phyloP scores from a whole-genome alignment of 2,113 vertebrate species.

The Artemisiospiza belli region DNA sequence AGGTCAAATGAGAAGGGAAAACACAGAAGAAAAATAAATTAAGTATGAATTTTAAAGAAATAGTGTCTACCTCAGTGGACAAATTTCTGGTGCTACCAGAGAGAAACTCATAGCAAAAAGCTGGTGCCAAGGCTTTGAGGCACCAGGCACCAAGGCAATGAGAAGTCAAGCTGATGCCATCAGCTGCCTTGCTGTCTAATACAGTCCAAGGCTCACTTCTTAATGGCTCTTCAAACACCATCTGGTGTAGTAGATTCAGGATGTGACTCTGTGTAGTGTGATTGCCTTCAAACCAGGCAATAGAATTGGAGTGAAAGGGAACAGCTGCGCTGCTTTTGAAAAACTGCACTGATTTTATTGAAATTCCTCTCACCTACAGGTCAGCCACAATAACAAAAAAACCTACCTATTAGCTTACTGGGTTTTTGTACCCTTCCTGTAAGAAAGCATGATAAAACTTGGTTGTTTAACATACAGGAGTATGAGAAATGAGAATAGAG shows the following conservation, averaged over 20 bases:
- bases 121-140: neutral
- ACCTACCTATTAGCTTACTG: neutral
- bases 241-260: neutral
- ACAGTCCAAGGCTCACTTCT: neutral
- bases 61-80: neutral
- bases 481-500: neutral
- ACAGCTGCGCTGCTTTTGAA: neutral
- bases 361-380: neutral
- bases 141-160: neutral
- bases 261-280: neutral
- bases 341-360: neutral
- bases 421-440: constrained; percentile 17
- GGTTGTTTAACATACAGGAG: neutral
- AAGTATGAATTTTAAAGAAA: neutral
- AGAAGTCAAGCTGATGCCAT: neutral
- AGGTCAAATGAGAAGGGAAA: neutral
- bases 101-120: neutral
- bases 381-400: constrained; percentile 13
- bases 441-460: constrained; percentile 18
- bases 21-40: constrained; percentile 2
- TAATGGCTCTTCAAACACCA: neutral
- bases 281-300: neutral
- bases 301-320: neutral
- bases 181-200: neutral
- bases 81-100: neutral